These are phyloP conservation scores for Pseudomugil gertrudae DNA, from an alignment of 2,797 vertebrate genomes.

Conservation along the genomic window DNA sequence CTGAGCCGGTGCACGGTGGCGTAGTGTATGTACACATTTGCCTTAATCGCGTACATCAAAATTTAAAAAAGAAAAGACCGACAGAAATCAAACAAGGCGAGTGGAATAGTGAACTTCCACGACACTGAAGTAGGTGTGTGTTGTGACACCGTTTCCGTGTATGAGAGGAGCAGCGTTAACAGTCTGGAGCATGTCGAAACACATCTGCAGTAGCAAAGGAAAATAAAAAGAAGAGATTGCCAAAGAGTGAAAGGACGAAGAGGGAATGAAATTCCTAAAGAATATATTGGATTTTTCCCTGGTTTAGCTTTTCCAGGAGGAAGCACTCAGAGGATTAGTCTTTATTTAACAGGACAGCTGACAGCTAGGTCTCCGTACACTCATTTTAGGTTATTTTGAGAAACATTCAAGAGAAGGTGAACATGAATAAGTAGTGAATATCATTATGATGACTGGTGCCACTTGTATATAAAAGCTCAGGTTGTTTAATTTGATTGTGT, in stretches of 20 bases:
- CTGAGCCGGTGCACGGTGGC: conserved; percentile 15
- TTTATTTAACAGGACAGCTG: conserved; percentile 32
- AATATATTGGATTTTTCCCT: conserved; percentile 27
- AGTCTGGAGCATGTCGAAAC: conserved; percentile 85
- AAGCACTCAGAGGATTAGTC: conserved; percentile 48
- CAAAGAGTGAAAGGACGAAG: conserved; percentile 15
- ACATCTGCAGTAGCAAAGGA: conserved; percentile 80
- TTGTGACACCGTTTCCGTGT: conserved; percentile 1
- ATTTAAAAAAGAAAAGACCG: conserved; percentile 26
- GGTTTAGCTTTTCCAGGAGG: conserved; percentile 23
- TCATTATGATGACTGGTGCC: neutral
- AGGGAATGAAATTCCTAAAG: conserved; percentile 23
- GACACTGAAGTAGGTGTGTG: conserved; percentile 6
- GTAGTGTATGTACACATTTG: conserved; percentile 49
- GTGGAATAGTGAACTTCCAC: conserved; percentile 25
- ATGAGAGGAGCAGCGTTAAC: conserved; percentile 26
- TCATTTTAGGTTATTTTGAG: neutral
- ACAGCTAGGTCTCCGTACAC: conserved; percentile 18
- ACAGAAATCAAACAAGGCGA: conserved; percentile 47
- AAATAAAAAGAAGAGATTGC: conserved; percentile 7
- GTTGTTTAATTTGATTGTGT: conserved; percentile 4
- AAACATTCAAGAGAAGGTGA: neutral
- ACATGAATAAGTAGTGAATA: conserved; percentile 2
- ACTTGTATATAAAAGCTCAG: conserved; percentile 8
- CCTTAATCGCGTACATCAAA: conserved; percentile 1